phyloP scores from a whole-genome alignment of 2,888 invertebrate species.

The Vandiemenella viatica region DNA sequence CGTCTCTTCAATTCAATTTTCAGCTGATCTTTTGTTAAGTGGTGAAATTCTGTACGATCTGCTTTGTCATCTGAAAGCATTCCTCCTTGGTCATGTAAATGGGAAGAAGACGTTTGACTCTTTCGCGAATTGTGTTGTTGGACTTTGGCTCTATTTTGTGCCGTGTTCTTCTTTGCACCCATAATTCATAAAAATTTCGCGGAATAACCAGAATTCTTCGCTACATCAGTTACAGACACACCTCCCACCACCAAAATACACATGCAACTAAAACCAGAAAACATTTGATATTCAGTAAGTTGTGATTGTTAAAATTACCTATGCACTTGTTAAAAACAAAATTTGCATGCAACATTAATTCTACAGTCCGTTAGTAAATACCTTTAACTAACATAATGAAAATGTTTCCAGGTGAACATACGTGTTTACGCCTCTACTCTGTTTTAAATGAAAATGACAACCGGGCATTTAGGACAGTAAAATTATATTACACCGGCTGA shows the following conservation, averaged over 20 bases:
- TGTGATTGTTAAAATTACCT: no score
- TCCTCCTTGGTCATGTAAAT: constrained; percentile 1
- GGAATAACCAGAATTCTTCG: no score
- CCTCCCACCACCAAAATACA: neutral
- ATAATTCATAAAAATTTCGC: no score
- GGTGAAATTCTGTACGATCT: constrained; percentile 14
- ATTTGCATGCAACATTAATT: no score
- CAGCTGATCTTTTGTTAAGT: constrained; percentile 49
- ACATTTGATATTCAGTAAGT: neutral
- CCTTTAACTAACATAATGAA: no score
- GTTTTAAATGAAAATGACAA: no score
- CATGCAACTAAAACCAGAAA: neutral
- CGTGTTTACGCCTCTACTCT: no score
- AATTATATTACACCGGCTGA: no score
- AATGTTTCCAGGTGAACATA: no score
- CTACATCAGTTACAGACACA: neutral
- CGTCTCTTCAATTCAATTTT: constrained; percentile 50
- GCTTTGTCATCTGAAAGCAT: constrained; percentile 6
- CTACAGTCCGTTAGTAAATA: no score
- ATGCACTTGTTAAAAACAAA: no score
- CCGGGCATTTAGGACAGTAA: no score
- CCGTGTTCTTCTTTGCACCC: constrained; percentile 12
- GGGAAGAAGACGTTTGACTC: constrained; percentile 3
- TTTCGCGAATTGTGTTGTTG: neutral
- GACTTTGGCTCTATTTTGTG: neutral